Evolutionary conservation across 92 coral and sea anemone species (phyloP), one percentile per base, ranked within the genome.

Genomic region (Paramuricea clavata): DNA sequence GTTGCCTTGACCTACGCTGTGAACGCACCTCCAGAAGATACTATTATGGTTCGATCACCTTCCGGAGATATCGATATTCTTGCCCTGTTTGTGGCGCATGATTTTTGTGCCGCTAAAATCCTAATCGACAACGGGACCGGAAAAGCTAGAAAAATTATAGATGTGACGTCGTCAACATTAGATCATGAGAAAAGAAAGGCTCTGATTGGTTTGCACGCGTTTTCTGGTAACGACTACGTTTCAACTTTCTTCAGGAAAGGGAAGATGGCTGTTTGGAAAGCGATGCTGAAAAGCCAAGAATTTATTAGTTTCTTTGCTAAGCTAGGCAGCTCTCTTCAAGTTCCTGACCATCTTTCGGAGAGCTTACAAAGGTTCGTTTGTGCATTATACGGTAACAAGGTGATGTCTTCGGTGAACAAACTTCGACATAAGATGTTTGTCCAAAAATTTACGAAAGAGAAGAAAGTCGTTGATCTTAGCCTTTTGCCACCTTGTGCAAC

Each of bases 191-290:
- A 62, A 81, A 61, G 22, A 76, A 23, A 49, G 0, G 60, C 86
- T 0, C 61, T 81, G 7, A 7, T 33, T 10, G 77, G 77, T 12
- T 2, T 70, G 32, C 77, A 70, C 22, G 50, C 77, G 1, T 70
- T 70, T 70, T 34, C 77, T 34, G 77, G 77, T 1, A 70, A 70
- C 28, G 77, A 70, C 50, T 70, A 70, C 22, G 77, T 70, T 34
- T 70, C 77, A 5, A 12, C 28, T 1, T 70, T 70, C 12, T 70
- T 70, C 41, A 67, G 73, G 17, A 67, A 67, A 21, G 73, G 73
- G 17, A 67, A 67, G 41, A 0, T 17, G 17, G 50, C 52, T n/a
- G 33, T 34, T 25, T 70, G 77, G 73, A 1, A 3, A 27, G 19
- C 27, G 11, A 31, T 31, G 39, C 2, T 3, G 2, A 31, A 67